Evolutionary conservation across 2,888 invertebrate species (phyloP).

Genomic region (Sycophila texana): DNA sequence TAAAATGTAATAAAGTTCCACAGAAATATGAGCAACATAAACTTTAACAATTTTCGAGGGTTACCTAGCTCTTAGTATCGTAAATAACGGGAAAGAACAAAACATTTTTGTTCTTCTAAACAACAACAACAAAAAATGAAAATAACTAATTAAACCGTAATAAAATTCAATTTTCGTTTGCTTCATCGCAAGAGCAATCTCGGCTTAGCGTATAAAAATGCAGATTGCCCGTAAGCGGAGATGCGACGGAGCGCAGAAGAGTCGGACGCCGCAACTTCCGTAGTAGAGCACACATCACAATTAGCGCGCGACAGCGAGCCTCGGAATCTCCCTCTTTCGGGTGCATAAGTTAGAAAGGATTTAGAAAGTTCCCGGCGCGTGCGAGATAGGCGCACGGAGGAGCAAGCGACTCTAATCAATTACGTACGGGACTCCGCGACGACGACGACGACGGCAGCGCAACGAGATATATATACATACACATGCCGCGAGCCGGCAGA

Average conservation of each 20-base stretch:
- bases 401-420: constrained; percentile 63
- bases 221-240: constrained; percentile 41
- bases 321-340: constrained; percentile 17
- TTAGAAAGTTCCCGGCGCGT: constrained; percentile 64
- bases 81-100: too few relatives aligned
- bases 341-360: constrained; percentile 61
- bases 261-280: constrained; percentile 37
- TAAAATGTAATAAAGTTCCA: too few relatives aligned
- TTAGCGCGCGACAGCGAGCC: constrained; percentile 35
- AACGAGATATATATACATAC: constrained; percentile 9
- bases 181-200: too few relatives aligned
- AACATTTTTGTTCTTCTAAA: too few relatives aligned
- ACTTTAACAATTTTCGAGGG: too few relatives aligned
- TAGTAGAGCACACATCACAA: constrained; percentile 44
- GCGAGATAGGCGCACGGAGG: constrained; percentile 57
- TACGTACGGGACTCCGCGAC: constrained; percentile 57
- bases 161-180: too few relatives aligned
- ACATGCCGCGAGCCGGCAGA: not conserved
- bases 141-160: too few relatives aligned
- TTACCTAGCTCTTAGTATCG: too few relatives aligned
- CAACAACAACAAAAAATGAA: too few relatives aligned
- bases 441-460: not conserved
- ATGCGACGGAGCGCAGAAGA: constrained; percentile 17
- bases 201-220: not conserved
- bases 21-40: too few relatives aligned